Evolutionary conservation across 2,113 vertebrate species (phyloP).

Genomic region (Todiramphus saurophagus): DNA sequence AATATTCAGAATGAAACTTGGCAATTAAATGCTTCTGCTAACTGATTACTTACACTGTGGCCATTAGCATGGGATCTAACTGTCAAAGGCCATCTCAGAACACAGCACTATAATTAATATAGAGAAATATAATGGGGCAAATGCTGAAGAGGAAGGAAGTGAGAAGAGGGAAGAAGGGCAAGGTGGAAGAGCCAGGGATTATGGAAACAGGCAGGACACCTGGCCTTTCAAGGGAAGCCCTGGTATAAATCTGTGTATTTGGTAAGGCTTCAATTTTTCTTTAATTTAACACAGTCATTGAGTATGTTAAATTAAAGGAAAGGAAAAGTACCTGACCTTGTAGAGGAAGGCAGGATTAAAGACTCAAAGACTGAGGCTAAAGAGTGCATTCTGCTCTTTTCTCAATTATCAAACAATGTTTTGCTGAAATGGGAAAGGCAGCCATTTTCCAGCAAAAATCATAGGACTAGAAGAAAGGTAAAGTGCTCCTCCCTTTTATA

Average conservation of each 20-base stretch:
- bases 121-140: neutral
- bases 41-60: neutral
- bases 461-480: neutral
- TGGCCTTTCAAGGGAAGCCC: neutral
- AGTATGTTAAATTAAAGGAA: neutral
- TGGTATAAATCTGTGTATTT: neutral
- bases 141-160: neutral
- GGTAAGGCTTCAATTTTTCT: neutral
- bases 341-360: neutral
- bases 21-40: neutral
- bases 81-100: neutral
- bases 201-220: neutral
- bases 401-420: neutral
- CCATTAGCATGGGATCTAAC: neutral
- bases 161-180: neutral
- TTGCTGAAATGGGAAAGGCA: neutral
- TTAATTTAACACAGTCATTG: neutral
- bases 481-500: neutral
- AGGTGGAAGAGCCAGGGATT: neutral
- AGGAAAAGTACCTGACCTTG: neutral
- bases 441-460: neutral
- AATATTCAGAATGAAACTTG: neutral
- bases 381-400: neutral
- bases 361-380: neutral
- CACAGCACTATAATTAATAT: neutral